Evolutionary conservation across 1,140 invertebrate species (phyloP).

Genomic region (Leptestheria dahalacensis): DNA sequence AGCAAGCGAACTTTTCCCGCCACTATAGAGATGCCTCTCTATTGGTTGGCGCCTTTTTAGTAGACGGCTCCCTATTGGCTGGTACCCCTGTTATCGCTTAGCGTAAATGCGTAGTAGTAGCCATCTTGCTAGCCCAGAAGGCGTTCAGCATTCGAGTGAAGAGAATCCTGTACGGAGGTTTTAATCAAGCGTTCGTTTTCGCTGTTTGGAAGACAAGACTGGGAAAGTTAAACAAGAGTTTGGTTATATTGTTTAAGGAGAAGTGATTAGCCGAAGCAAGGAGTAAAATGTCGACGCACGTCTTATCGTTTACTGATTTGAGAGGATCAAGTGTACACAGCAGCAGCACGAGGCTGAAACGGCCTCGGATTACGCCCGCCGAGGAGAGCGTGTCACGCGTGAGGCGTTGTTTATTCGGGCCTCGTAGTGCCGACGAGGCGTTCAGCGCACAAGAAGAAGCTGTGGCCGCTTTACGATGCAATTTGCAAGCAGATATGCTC

Average conservation of each 20-base stretch:
- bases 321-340: not conserved
- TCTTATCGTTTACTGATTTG: not conserved
- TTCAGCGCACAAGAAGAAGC: not conserved
- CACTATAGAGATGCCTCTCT: not conserved
- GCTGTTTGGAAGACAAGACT: too few relatives aligned
- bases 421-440: not conserved
- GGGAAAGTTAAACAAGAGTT: too few relatives aligned
- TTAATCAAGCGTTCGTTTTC: not conserved
- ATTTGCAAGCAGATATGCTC: not conserved
- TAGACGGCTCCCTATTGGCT: not conserved
- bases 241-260: not conserved
- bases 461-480: not conserved
- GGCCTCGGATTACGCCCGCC: not conserved
- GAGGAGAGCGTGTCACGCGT: not conserved
- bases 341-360: not conserved
- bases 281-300: not conserved
- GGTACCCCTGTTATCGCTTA: not conserved
- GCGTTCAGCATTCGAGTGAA: not conserved
- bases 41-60: not conserved
- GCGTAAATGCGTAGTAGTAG: not conserved
- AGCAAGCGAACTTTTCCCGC: too few relatives aligned
- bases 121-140: not conserved
- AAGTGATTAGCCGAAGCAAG: too few relatives aligned
- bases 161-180: not conserved
- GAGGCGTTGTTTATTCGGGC: not conserved